These are phyloP conservation scores for Laupala kohalensis DNA, from an alignment of 1,140 invertebrate genomes.

Conservation along the genomic window DNA sequence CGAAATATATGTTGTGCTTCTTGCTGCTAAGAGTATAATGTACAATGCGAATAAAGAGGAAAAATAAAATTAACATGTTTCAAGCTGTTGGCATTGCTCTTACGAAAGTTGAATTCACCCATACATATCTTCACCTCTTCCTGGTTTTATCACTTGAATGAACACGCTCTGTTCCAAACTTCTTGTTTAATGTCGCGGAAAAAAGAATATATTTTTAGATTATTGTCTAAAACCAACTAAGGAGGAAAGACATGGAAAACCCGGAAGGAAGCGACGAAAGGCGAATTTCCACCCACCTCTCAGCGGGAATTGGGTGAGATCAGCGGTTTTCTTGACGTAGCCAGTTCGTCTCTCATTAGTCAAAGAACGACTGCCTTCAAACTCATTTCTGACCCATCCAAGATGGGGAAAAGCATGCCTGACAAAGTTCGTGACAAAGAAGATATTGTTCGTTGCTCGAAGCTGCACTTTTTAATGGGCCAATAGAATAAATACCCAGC, in stretches of 20 bases:
- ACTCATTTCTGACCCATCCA: neutral
- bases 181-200: neutral
- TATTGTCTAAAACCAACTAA: neutral
- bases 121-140: neutral
- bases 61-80: neutral
- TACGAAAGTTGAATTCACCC: neutral
- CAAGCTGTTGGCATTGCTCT: neutral
- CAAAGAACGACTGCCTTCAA: neutral
- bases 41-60: neutral
- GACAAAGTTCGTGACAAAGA: neutral
- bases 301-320: neutral
- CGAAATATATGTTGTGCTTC: neutral
- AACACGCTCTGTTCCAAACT: neutral
- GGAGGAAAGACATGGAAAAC: neutral
- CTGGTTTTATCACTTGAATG: neutral
- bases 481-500: neutral
- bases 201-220: neutral
- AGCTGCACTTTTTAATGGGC: neutral
- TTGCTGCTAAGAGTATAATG: neutral
- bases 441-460: neutral
- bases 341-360: neutral
- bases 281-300: neutral
- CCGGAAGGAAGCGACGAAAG: neutral
- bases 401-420: neutral
- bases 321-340: neutral